phyloP scores from a whole-genome alignment of 2,888 invertebrate species.

The Drosophila flavopinicola region DNA sequence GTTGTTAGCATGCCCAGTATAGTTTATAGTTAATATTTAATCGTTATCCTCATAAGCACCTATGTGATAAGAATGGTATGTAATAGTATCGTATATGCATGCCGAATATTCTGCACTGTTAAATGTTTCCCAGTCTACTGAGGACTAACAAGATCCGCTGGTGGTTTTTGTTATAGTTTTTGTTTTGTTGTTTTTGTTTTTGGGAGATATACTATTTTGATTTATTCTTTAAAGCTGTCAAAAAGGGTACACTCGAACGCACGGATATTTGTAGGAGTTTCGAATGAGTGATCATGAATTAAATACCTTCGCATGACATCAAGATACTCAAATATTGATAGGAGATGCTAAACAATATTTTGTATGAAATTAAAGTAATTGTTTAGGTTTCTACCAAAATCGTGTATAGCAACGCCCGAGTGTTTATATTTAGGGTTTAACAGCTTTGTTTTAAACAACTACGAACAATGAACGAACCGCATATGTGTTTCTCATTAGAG shows the following conservation, averaged over 20 bases:
- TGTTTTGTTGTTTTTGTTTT: conserved; percentile 24
- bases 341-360: too few relatives aligned
- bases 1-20: conserved; percentile 29
- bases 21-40: conserved; percentile 29
- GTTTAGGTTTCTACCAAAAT: not conserved
- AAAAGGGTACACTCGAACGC: conserved; percentile 16
- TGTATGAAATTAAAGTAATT: too few relatives aligned
- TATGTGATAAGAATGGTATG: conserved; percentile 26
- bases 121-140: conserved; percentile 20
- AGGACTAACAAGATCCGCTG: conserved; percentile 37
- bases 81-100: conserved; percentile 14
- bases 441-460: conserved; percentile 26
- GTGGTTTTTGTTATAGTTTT: not conserved
- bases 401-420: not conserved
- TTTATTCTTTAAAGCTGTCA: conserved; percentile 19
- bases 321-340: not conserved
- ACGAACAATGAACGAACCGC: conserved; percentile 27
- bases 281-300: not conserved
- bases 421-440: conserved; percentile 7
- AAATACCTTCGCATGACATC: not conserved
- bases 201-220: conserved; percentile 38
- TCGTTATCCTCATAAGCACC: conserved; percentile 40
- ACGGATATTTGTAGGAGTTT: not conserved
- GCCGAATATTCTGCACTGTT: not conserved
- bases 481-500: conserved; percentile 16